phyloP scores from a whole-genome alignment of 2,888 invertebrate genomes.

The Catocala fraxini region DNA sequence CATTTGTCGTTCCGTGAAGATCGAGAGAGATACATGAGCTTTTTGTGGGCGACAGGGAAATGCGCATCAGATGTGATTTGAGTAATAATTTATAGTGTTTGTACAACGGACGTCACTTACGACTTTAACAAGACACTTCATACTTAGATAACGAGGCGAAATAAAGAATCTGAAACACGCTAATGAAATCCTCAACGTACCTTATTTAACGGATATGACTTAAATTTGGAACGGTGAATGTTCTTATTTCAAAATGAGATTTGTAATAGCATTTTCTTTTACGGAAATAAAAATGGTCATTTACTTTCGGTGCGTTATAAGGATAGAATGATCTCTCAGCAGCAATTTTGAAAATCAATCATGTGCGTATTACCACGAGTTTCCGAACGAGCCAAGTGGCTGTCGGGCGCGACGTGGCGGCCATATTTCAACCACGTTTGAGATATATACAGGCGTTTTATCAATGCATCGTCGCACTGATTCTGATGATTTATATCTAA shows the following conservation, averaged over 20 bases:
- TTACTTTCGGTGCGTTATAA: slow-evolving; percentile 22
- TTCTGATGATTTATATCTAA: slow-evolving; percentile 85
- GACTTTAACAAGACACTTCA: slow-evolving; percentile 72
- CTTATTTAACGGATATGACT: slow-evolving; percentile 35
- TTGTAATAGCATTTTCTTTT: slow-evolving; percentile 29
- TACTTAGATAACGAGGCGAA: slow-evolving; percentile 54
- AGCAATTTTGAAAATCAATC: slow-evolving; percentile 77
- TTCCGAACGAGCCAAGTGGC: slow-evolving; percentile 80
- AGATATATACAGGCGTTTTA: slow-evolving; percentile 83
- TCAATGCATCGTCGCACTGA: slow-evolving; percentile 86
- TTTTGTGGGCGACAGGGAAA: slow-evolving; percentile 82
- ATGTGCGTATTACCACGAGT: slow-evolving; percentile 78
- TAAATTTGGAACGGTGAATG: slow-evolving; percentile 40
- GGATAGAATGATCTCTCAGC: slow-evolving; percentile 41
- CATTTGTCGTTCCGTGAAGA: slow-evolving; percentile 88
- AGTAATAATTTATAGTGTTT: slow-evolving; percentile 85
- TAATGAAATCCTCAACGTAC: slow-evolving; percentile 33
- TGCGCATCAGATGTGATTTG: slow-evolving; percentile 86
- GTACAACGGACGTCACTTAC: slow-evolving; percentile 76
- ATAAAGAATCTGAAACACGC: slow-evolving; percentile 48
- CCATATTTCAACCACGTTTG: slow-evolving; percentile 83
- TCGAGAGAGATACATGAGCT: slow-evolving; percentile 84
- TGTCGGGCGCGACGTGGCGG: slow-evolving; percentile 77
- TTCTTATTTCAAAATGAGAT: slow-evolving; percentile 33
- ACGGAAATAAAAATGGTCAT: slow-evolving; percentile 30